These are phyloP conservation scores for Martes flavigula DNA, from an alignment of 2,797 vertebrate genomes.

Conservation along the genomic window DNA sequence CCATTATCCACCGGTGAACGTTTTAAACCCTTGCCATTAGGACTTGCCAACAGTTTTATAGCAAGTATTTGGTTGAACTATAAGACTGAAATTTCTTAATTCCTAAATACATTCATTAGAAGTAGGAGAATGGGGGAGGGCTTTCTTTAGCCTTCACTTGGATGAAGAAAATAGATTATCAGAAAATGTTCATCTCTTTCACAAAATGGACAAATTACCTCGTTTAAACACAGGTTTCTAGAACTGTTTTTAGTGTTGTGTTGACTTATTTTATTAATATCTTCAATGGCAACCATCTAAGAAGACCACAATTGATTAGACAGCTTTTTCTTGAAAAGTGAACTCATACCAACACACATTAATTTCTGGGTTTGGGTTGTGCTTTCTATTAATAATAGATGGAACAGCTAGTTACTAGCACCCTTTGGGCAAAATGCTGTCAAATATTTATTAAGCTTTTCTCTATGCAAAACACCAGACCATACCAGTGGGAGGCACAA, in stretches of 20 bases:
- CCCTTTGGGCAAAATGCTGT: not conserved
- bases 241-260: not conserved
- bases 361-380: slow-evolving; percentile 13
- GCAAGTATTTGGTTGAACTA: not conserved
- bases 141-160: not conserved
- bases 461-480: not conserved
- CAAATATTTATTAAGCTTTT: slow-evolving; percentile 12
- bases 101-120: not conserved
- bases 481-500: not conserved
- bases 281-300: not conserved
- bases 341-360: not conserved
- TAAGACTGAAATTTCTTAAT: slow-evolving; percentile 36
- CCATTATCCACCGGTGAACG: not conserved
- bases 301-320: not conserved
- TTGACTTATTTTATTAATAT: not conserved
- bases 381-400: not conserved
- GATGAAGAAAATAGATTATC: not conserved
- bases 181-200: not conserved
- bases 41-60: not conserved
- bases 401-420: not conserved
- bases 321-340: not conserved
- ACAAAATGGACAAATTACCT: not conserved
- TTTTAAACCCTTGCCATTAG: not conserved
- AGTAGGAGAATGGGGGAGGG: not conserved
- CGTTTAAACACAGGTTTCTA: not conserved